phyloP scores from a whole-genome alignment of 2,113 vertebrate genomes.

The Chamaea fasciata region DNA sequence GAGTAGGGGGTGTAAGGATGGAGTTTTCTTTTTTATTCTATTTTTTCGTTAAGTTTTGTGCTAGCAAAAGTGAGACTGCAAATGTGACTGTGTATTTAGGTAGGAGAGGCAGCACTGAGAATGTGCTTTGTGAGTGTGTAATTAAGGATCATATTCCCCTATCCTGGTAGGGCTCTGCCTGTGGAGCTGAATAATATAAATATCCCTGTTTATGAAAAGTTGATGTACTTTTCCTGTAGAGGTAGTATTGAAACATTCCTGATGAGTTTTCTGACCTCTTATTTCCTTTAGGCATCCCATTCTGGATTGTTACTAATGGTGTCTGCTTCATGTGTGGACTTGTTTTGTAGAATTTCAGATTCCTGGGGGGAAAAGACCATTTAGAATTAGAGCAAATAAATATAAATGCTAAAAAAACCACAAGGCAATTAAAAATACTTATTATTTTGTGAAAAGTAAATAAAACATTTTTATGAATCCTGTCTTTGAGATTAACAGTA shows the following conservation, averaged over 20 bases:
- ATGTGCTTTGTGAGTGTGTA: not conserved
- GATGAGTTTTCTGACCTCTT: not conserved
- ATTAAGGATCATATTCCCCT: not conserved
- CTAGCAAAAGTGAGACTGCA: not conserved
- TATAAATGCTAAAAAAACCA: not conserved
- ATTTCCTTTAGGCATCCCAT: not conserved
- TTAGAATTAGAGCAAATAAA: not conserved
- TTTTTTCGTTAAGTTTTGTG: not conserved
- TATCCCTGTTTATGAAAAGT: not conserved
- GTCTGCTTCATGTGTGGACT: not conserved
- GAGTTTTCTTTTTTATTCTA: not conserved
- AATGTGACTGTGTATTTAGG: not conserved
- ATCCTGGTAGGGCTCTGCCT: not conserved
- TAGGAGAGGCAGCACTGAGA: not conserved
- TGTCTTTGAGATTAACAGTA: not conserved
- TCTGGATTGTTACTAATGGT: not conserved
- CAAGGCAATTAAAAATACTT: not conserved
- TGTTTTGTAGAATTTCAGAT: not conserved
- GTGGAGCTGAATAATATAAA: not conserved
- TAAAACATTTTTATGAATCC: not conserved
- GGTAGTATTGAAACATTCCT: not conserved
- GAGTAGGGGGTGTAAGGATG: not conserved
- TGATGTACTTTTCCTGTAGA: not conserved
- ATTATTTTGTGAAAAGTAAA: not conserved
- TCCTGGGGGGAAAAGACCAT: accelerated